Evolutionary conservation across 1,140 invertebrate genomes (phyloP), one percentile per base, ranked within the genome.

Genomic region (Magallana ariakensis): DNA sequence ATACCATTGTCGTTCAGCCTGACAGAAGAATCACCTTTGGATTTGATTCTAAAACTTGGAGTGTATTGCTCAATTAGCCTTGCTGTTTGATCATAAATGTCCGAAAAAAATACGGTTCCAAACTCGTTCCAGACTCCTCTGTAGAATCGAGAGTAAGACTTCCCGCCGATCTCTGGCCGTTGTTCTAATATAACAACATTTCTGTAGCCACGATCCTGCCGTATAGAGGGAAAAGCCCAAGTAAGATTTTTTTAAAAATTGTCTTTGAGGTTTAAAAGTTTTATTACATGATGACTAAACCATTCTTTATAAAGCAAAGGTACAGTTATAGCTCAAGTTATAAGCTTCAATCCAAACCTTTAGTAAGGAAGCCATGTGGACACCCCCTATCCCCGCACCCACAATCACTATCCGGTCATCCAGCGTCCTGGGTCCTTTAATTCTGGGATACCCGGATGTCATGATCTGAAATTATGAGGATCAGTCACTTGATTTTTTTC

Each of bases 161-260:
- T 82, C 54, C 80, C 80, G 8, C 80, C 80, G 15, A 82, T 16
- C 16, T 56, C 54, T 6, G 13, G 13, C 54, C 46, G 46, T 16
- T 82, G 46, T 55, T 82, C 80, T 8, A 82, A 82, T 54, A 82
- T 82, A 54, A 26, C 33, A 26, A 82, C 54, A 22, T 82, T 82
- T n/a, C 54, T 56, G 46, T n/a, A 82, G 16, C 80, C 80, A 0
- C 54, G 15, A 13, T 55, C 54, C 80, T 82, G 53, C 11, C 8
- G 33, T 46, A 33, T 33, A 33, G 33, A n/a, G 33, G 33, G 33
- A 33, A 33, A 33, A 1, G 5, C 33, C 33, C 33, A 4, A 33
- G 33, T 33, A 33, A 33, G 33, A 4, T 33, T 33, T n/a, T n/a
- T n/a, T 33, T 3, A 33, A 33, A 33, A 33, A 33, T 33, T 33